Evolutionary conservation across 2,888 invertebrate genomes (phyloP), one percentile per base, ranked within the genome.

Genomic region (Laothoe populi): DNA sequence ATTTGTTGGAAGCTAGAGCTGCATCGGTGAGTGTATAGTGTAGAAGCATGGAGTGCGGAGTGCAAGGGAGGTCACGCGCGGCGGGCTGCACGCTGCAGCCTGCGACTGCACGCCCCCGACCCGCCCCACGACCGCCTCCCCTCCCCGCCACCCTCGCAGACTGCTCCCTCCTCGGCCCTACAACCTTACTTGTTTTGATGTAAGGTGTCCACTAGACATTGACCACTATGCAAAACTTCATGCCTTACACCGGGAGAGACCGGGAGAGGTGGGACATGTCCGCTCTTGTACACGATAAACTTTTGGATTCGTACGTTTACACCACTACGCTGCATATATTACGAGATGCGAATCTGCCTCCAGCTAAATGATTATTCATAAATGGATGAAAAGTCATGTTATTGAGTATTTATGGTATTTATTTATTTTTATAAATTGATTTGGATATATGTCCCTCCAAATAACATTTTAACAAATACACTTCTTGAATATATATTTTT

Each of bases 151-250:
- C 79, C 70, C 77, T 62, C 53, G 16, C 53, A 19, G 53, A 31
- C 31, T 4, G 16, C 19, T 72, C 71, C 70, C 70, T 70, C 69
- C 35, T 53, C 74, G 70, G 72, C 70, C 68, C 73, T 69, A 75
- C 82, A 76, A 82, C 84, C 83, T 83, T 85, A 87, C 88, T 90
- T 88, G 90, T 91, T 92, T 90, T 91, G 90, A 91, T 89, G 89
- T 90, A 90, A 90, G 87, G 86, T 87, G 88, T 87, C 90, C 83
- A 83, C 64, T 57, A 62, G 58, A 60, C 63, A 63, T 83, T 79
- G 81, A 82, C 83, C 82, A 83, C 86, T 88, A 88, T 87, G 88
- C 88, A 86, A 88, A 90, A 89, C 88, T 85, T 81, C 64, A 65
- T 71, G 74, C 70, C 70, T 73, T 65, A 67, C 58, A 61, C 60